A percentile compares a stretch with the other conserved stretches of the same genome.
Conservation (phyloP, 2,888 invertebrate genomes). For the Muschampia plurimacula region DNA sequence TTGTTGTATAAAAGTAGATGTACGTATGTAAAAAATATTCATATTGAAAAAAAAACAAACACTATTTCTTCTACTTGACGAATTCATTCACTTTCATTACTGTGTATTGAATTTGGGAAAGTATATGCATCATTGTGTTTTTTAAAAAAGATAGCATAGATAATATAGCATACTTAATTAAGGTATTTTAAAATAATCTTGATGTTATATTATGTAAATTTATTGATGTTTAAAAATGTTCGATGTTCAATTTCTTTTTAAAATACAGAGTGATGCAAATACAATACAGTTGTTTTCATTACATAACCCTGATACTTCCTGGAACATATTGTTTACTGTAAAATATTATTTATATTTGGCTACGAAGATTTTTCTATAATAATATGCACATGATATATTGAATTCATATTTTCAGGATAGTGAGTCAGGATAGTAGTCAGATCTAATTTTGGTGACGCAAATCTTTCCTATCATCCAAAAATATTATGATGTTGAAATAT, state of each 20-base stretch:
- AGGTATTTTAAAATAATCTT: neutral
- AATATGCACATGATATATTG: constrained; percentile 3
- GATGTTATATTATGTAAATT: constrained; percentile 11
- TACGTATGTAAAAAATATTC: constrained; percentile 35
- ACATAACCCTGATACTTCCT: constrained; percentile 14
- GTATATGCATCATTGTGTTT: constrained; percentile 45
- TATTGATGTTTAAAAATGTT: constrained; percentile 19
- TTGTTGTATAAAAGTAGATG: constrained; percentile 23
- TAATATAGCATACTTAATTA: constrained; percentile 20
- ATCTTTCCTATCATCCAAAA: neutral
- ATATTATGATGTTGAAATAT: neutral
- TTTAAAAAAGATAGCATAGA: constrained; percentile 30
- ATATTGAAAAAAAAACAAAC: constrained; percentile 31
- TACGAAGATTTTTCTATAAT: constrained; percentile 8
- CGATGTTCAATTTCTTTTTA: constrained; percentile 34
- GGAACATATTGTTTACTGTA: constrained; percentile 1
- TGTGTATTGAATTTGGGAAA: constrained; percentile 29
- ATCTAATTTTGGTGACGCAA: constrained; percentile 15
- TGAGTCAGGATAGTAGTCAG: neutral
- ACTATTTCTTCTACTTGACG: constrained; percentile 45
- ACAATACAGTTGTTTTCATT: constrained; percentile 30
- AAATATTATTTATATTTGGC: neutral
- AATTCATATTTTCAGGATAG: constrained; percentile 8
- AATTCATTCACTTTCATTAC: constrained; percentile 44
- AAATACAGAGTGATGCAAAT: constrained; percentile 40